A percentile compares a stretch with the other conserved stretches of the same genome.
phyloP scores from a whole-genome alignment of 2,797 vertebrate genomes.

The Xenentodon cancila region DNA sequence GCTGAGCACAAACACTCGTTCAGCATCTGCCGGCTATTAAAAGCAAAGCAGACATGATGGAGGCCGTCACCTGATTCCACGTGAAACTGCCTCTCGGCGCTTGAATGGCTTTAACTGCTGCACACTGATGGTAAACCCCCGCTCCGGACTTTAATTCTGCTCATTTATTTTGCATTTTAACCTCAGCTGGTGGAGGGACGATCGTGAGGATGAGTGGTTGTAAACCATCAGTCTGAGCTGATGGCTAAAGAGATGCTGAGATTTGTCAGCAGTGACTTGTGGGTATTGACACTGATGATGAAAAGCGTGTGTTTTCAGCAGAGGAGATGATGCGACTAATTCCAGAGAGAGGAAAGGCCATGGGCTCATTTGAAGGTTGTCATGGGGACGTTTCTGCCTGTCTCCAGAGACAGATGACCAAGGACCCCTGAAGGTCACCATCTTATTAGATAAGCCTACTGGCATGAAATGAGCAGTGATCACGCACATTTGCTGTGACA shows the following conservation, averaged over 20 bases:
- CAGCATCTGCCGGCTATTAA: slow-evolving; percentile 23
- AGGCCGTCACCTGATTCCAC: slow-evolving; percentile 14
- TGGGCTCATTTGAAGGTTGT: slow-evolving; percentile 32
- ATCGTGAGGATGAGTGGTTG: not conserved
- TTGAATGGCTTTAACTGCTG: not conserved
- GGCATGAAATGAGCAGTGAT: not conserved
- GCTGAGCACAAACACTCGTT: slow-evolving; percentile 35
- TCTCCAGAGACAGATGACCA: slow-evolving; percentile 2
- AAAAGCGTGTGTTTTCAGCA: slow-evolving; percentile 13
- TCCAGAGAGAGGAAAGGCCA: slow-evolving; percentile 17
- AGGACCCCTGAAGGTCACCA: slow-evolving; percentile 32
- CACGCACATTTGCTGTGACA: no score
- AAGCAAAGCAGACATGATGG: slow-evolving; percentile 22
- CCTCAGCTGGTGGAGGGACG: not conserved
- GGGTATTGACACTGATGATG: not conserved
- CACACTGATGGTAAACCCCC: not conserved
- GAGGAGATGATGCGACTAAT: slow-evolving; percentile 31
- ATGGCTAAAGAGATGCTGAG: slow-evolving; percentile 10
- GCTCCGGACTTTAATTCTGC: slow-evolving; percentile 9
- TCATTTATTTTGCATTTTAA: slow-evolving; percentile 8
- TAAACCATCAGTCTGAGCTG: not conserved
- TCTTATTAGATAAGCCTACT: no score
- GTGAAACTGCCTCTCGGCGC: slow-evolving; percentile 5
- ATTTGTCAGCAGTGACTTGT: slow-evolving; percentile 4
- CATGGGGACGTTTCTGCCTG: slow-evolving; percentile 22